Base-by-base conservation (phyloP, 2,888 invertebrate genomes). In the Alsophila aescularia region DNA sequence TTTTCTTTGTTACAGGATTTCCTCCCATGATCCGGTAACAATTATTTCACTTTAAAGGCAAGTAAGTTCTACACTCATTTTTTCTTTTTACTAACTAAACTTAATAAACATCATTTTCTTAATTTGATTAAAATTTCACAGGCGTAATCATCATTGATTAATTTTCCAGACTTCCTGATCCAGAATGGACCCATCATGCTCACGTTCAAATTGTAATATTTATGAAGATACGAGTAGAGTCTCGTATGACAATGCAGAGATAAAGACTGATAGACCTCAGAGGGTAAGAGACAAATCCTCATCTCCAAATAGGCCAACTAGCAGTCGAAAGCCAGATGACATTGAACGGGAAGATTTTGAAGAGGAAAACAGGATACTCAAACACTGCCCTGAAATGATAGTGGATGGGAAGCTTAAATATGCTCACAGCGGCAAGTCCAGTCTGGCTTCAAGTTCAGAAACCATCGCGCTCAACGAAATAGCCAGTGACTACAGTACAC, bases 111-210 rank as follows among this genome's bases (percentile, higher is more conserved):
- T 4, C n/a, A n/a, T n/a, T n/a, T n/a, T n/a, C n/a, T n/a, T n/a
- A n/a, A n/a, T n/a, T n/a, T n/a, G 18, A 18, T 18, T 18, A 18
- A 18, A 18, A 18, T 4, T 18, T 18, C 18, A 18, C 27, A 29
- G 10, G 1, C 8, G 5, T 29, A 29, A 1, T 29, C n/a, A 13
- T 6, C 4, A 2, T 12, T 1, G 1, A 6, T 13, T 12, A 3
- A 5, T 10, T 4, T 32, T 32, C 4, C 13, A 32, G 32, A 9
- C 21, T 29, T 9, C 12, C 40, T 43, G 52, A 58, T 39, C 43
- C 74, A 86, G 72, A 66, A 91, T 91, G 91, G 89, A 90, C 73
- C 87, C 90, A 78, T 77, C 87, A 83, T 88, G 88, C 76, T 85
- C 88, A 56, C 83, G 77, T 66, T 79, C 79, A 52, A 77, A 76